Evolutionary conservation across 2,113 vertebrate genomes (phyloP).

Genomic region (Poeciliopsis retropinna): DNA sequence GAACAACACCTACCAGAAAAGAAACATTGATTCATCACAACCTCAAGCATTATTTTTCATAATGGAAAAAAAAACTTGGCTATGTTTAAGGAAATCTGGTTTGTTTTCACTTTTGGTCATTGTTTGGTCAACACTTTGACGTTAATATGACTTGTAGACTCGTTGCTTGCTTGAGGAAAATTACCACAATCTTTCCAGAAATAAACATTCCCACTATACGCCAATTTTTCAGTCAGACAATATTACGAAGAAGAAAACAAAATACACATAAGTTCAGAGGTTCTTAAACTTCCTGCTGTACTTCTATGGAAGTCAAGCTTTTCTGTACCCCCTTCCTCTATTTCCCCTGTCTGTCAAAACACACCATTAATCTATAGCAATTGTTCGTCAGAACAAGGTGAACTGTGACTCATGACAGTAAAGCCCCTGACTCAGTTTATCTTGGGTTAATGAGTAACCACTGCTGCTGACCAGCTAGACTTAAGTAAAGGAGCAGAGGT

Average conservation of each 20-base stretch:
- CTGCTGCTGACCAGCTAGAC: not conserved
- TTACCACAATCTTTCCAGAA: conserved; percentile 15
- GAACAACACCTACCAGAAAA: not conserved
- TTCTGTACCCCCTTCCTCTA: not conserved
- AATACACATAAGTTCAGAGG: conserved; percentile 26
- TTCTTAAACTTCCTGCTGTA: not conserved
- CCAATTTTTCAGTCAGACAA: conserved; percentile 44
- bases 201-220: conserved; percentile 8
- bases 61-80: not conserved
- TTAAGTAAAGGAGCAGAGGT: conserved; percentile 52
- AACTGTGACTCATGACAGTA: conserved; percentile 51
- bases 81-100: not conserved
- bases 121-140: not conserved
- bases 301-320: conserved; percentile 20
- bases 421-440: conserved; percentile 49
- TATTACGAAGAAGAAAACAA: not conserved
- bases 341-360: conserved; percentile 27
- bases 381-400: conserved; percentile 48
- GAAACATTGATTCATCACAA: not conserved
- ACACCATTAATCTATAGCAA: conserved; percentile 49
- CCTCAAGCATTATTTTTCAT: not conserved
- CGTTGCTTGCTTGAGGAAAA: conserved; percentile 13
- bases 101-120: not conserved
- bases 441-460: conserved; percentile 71
- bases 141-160: conserved; percentile 4